Evolutionary conservation across 53 echinoderm and acorn worm species (phyloP), one percentile per base, ranked within the genome.

Genomic region (Holothuria leucospilota): DNA sequence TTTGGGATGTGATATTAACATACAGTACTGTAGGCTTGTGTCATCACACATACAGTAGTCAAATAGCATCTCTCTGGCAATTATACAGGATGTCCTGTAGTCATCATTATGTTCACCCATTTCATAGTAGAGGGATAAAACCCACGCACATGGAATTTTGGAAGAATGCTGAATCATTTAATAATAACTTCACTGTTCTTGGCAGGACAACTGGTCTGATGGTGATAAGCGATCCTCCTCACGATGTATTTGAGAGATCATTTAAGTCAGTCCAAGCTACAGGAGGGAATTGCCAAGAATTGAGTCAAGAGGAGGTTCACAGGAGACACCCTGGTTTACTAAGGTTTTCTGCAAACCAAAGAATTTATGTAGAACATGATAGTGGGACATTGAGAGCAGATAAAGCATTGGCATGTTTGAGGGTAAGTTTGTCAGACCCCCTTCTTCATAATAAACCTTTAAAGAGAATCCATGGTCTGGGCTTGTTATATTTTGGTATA

Each of bases 381-480:
- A 59, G 71, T 29, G 70, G 70, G 20, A 27, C 30, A 53, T 30
- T 85, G 38, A 46, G 30, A 29, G 85, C 85, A 71, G 85, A 85
- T 56, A 71, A 51, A 56, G 71, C 72, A 49, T 56, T 85, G 12
- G 24, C 38, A 10, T 69, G 53, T 26, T 51, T 85, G 15, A 49
- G 70, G 71, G 85, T 85, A 85, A 71, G 85, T 28, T 46, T 46
- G 46, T 46, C 8, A 46, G 46, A 18, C 16, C 8, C 49, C 5
- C 34, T 34, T 34, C 34, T 34, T 34, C 34, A 34, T 34, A 46
- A 46, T 46, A 46, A 46, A 7, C 46, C 46, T 46, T 46, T 11
- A 46, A 46, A 11, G 46, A 46, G 46, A 11, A 7, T 46, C 6
- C 46, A 46, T 46, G 8, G 46, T 46, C 6, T 8, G 0, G 46